Percentiles rank a stretch among this genome's conserved stretches.
Conservation (phyloP, 2,797 vertebrate genomes). For the Capromys pilorides region DNA sequence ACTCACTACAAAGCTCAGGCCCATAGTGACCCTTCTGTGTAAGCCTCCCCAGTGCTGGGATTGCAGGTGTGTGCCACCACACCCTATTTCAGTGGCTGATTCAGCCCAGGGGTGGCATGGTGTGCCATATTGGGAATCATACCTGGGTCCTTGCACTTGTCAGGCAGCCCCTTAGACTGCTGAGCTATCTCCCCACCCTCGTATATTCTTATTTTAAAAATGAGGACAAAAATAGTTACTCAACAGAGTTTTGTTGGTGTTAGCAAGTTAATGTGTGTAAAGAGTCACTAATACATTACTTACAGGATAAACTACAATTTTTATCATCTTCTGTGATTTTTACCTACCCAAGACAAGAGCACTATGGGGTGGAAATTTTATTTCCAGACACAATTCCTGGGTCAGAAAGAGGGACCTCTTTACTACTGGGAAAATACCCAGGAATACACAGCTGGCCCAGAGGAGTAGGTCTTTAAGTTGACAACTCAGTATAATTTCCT, state of each 20-base stretch:
- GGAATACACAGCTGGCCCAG: neutral
- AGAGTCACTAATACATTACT: neutral
- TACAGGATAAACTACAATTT: neutral
- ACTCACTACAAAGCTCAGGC: no score
- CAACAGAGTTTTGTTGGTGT: neutral
- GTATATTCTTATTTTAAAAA: neutral
- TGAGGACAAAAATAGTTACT: neutral
- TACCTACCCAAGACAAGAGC: neutral
- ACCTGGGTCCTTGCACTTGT: no score
- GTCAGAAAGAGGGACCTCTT: neutral
- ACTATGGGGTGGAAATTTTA: neutral
- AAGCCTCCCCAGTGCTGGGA: no score
- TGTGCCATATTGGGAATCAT: no score
- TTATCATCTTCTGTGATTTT: neutral
- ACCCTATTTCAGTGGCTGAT: no score
- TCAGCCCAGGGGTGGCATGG: no score
- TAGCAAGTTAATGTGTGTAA: conserved; percentile 35
- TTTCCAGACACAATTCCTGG: neutral
- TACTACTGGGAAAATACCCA: neutral
- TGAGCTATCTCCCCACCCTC: no score
- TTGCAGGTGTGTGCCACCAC: no score
- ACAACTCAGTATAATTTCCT: neutral
- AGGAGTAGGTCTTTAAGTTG: neutral
- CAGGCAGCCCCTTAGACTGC: no score
- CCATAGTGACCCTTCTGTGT: no score